Base-by-base conservation (phyloP, 2,888 invertebrate genomes). In the Piscicola geometra region DNA sequence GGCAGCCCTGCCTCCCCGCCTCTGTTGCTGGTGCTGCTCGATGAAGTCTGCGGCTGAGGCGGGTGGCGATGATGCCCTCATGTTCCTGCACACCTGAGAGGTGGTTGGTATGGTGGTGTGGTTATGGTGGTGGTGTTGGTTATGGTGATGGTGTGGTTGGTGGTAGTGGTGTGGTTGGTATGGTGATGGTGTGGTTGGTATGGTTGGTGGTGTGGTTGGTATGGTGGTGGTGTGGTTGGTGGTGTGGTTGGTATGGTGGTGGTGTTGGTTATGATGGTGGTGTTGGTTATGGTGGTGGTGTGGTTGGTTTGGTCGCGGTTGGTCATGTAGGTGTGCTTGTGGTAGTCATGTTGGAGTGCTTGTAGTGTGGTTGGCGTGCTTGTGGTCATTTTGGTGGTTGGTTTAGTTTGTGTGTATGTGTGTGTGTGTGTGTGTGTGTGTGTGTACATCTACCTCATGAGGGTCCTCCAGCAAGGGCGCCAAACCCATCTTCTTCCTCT, bases 51-150 rank as follows among this genome's bases (percentile, higher is more conserved):
- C 91, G 52, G 94, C 94, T 85, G 92, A 93, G 0, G 93, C 92
- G 0, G 97, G 96, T 5, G 97, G 96, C 1, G 95, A 94, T 75
- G 94, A 94, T 0, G 97, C 93, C 81, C 96, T 88, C 95, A 98
- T 96, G 70, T 90, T 90, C 83, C 90, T 91, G 0, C 94, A 92
- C n/a, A 97, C 91, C 73, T 73, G 1, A n/a, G 35, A 1, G 21
- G 35, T 15, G 28, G 33, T 3, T 36, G 9, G n/a, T 12, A 68
- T 68, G 68, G 32, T 9, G 9, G 32, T 9, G 12, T 28, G n/a
- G 30, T 9, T 5, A 68, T 9, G 35, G 3, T 9, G n/a, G 33
- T 68, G 35, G n/a, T n/a, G n/a, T n/a, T n/a, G n/a, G n/a, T n/a
- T n/a, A n/a, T n/a, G n/a, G n/a, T n/a, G n/a, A n/a, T n/a, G n/a